Evolutionary conservation across 1,140 invertebrate species (phyloP).

Genomic region (Theocolax elegans): DNA sequence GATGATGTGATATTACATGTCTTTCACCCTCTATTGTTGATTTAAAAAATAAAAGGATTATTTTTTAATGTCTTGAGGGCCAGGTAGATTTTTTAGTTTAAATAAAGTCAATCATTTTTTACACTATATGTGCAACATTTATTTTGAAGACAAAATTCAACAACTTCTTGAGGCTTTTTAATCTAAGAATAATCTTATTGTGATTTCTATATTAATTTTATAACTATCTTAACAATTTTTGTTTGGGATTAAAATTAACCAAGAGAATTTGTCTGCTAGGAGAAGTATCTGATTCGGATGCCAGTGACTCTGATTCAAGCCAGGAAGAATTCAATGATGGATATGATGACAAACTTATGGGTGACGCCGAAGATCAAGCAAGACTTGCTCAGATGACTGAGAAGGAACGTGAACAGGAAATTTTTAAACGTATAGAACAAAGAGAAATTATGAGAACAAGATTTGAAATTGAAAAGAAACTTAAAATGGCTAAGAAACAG

Average conservation of each 20-base stretch:
- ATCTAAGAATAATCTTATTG: no score
- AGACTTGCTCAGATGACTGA: conserved; percentile 93
- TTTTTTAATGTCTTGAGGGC: no score
- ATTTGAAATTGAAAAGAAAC: conserved; percentile 96
- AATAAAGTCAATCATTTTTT: background rate
- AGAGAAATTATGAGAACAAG: conserved; percentile 93
- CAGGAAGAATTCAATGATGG: conserved; percentile 83
- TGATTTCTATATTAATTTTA: no score
- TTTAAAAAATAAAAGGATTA: no score
- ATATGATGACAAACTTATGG: conserved; percentile 97
- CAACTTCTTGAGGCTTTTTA: no score
- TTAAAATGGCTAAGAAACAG: conserved; percentile 86
- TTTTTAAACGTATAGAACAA: conserved; percentile 95
- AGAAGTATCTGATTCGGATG: conserved; percentile 74
- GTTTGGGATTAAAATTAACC: conserved; percentile 35
- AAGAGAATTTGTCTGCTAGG: conserved; percentile 61
- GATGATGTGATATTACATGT: background rate
- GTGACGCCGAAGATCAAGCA: conserved; percentile 93
- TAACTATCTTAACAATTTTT: no score
- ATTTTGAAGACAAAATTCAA: no score
- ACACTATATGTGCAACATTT: background rate
- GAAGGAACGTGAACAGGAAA: conserved; percentile 96
- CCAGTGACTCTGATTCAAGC: conserved; percentile 68
- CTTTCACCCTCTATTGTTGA: no score
- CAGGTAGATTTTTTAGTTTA: no score